Percentiles rank a stretch among this genome's conserved stretches.
phyloP scores from a whole-genome alignment of 2,888 invertebrate genomes.

The Platycheirus albimanus region DNA sequence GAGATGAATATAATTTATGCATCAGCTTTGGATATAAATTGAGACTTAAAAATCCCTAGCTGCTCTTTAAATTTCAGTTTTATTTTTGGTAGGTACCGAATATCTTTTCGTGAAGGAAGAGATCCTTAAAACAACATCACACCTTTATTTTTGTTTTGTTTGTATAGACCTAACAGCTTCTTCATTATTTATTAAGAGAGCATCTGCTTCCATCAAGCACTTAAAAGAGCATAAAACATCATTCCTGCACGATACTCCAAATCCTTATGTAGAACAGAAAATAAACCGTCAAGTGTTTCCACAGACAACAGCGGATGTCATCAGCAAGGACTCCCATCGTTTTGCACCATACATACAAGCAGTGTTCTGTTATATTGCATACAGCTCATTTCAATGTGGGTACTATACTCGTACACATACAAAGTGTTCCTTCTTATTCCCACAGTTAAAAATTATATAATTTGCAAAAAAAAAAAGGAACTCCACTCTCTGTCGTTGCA shows the following conservation, averaged over 20 bases:
- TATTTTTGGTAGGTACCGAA: too few species aligned
- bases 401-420: neutral
- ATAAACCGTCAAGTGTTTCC: conserved; percentile 24
- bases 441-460: neutral
- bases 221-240: conserved; percentile 36
- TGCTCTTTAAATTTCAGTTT: too few species aligned
- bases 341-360: neutral
- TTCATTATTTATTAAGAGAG: conserved; percentile 38
- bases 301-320: conserved; percentile 43
- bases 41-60: too few species aligned
- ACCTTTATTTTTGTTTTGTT: neutral
- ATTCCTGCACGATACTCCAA: conserved; percentile 23
- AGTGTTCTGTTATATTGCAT: neutral
- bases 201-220: conserved; percentile 38
- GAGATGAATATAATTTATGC: too few species aligned
- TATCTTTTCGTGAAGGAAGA: neutral
- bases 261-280: conserved; percentile 11
- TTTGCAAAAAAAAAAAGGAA: conserved; percentile 24
- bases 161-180: neutral
- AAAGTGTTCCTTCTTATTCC: conserved; percentile 31
- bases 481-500: conserved; percentile 41
- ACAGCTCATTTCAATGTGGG: conserved; percentile 45
- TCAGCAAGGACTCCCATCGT: conserved; percentile 24
- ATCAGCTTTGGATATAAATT: too few species aligned
- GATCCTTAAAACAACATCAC: neutral